Evolutionary conservation across 2,113 vertebrate genomes (phyloP).

Genomic region (Psilopsiagon aymara): DNA sequence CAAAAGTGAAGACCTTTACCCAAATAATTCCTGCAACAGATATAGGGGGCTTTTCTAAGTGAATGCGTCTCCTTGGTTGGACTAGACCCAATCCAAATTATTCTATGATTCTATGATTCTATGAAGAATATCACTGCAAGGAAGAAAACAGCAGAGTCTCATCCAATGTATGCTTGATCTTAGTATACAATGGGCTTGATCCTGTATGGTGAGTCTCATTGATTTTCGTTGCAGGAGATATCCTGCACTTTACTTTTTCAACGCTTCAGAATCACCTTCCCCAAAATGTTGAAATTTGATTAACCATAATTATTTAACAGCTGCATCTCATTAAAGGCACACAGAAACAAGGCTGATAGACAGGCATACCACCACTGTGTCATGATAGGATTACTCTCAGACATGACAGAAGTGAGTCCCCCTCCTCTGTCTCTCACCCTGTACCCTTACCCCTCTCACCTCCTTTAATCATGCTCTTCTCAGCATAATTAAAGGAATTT

Average conservation of each 20-base stretch:
- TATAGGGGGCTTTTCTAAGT: not conserved
- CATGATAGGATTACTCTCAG: not conserved
- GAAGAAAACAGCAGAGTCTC: not conserved
- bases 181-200: not conserved
- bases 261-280: not conserved
- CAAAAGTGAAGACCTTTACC: not conserved
- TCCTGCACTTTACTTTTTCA: not conserved
- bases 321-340: not conserved
- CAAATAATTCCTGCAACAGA: not conserved
- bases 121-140: not conserved
- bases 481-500: not conserved
- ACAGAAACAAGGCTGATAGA: not conserved
- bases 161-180: not conserved
- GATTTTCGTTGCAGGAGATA: not conserved
- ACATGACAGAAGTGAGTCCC: not conserved
- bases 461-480: not conserved
- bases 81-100: not conserved
- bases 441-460: not conserved
- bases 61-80: not conserved
- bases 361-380: not conserved
- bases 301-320: not conserved
- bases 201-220: not conserved
- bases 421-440: not conserved
- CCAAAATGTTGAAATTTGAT: not conserved
- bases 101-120: not conserved